Percentiles rank a stretch among this genome's conserved stretches.
Conservation (phyloP, 2,888 invertebrate species). For the Saturnia japonica region DNA sequence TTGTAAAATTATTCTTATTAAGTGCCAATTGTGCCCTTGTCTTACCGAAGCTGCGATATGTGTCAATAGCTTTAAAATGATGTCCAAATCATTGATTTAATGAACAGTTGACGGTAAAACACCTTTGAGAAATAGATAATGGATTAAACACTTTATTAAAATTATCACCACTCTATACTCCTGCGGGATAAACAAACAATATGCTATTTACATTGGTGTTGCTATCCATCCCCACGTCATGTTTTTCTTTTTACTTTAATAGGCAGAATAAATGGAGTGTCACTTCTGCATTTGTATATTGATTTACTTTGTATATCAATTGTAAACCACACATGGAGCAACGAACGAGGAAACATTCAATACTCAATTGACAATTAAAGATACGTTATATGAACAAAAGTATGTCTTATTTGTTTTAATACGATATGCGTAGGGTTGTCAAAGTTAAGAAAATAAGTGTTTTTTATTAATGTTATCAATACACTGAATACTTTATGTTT, state of each 20-base stretch:
- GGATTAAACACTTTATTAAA: background rate
- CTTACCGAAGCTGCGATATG: too few species aligned
- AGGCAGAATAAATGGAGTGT: background rate
- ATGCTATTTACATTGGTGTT: too few species aligned
- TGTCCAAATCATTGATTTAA: too few species aligned
- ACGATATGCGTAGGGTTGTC: background rate
- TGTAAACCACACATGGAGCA: background rate
- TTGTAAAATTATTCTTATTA: too few species aligned
- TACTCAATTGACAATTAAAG: conserved; percentile 10
- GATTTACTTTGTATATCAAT: too few species aligned
- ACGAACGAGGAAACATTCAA: background rate
- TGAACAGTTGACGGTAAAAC: too few species aligned
- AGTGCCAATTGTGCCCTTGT: too few species aligned
- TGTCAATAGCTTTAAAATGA: too few species aligned
- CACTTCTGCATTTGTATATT: background rate
- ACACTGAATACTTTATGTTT: background rate
- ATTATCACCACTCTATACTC: too few species aligned
- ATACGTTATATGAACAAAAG: conserved; percentile 1
- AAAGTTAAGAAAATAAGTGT: background rate
- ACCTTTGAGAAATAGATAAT: too few species aligned
- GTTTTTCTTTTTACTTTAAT: background rate
- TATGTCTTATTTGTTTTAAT: conserved; percentile 6
- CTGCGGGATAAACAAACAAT: too few species aligned
- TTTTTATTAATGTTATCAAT: too few species aligned
- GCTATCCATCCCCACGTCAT: background rate